phyloP scores from a whole-genome alignment of 1,140 invertebrate genomes.

The Macrosteles quadrilineatus region DNA sequence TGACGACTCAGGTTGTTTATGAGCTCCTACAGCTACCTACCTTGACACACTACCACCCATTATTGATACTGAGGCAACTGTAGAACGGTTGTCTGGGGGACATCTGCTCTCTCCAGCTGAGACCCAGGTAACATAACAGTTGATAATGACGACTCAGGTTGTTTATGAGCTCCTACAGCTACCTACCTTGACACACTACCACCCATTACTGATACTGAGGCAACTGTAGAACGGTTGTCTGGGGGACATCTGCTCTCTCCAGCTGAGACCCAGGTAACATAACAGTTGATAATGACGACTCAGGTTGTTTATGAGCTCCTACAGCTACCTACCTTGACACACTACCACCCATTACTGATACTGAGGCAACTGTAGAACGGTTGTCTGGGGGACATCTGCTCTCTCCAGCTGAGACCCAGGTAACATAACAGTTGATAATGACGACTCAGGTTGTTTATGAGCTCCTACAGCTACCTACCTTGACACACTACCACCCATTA shows the following conservation, averaged over 20 bases:
- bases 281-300: not conserved
- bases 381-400: conserved; percentile 46
- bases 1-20: not conserved
- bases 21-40: too few species aligned
- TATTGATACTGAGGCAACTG: conserved; percentile 40
- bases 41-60: too few species aligned
- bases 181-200: too few species aligned
- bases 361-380: conserved; percentile 44
- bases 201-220: conserved; percentile 40
- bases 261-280: conserved; percentile 52
- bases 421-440: conserved; percentile 30
- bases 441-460: not conserved
- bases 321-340: too few species aligned
- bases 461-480: too few species aligned
- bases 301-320: not conserved
- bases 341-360: too few species aligned
- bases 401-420: conserved; percentile 51
- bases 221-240: conserved; percentile 43
- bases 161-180: not conserved
- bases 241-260: conserved; percentile 48
- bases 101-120: conserved; percentile 52
- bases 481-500: too few species aligned
- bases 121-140: conserved; percentile 46
- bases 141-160: not conserved
- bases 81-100: conserved; percentile 43